Evolutionary conservation across 2,888 invertebrate genomes (phyloP).

Genomic region (Bhutanitis thaidina): DNA sequence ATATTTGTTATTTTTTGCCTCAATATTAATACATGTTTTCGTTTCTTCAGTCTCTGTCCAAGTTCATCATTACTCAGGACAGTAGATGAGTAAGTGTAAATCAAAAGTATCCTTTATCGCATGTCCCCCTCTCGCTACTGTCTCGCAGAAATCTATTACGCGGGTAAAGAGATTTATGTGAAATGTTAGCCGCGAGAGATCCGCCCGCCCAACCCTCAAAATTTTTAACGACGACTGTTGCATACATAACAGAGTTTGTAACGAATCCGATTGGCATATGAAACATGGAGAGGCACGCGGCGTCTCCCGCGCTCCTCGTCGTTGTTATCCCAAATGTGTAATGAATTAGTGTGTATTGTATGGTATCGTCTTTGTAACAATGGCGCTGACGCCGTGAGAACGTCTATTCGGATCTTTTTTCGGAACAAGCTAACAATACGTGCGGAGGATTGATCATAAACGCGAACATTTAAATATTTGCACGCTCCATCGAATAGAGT

Average conservation of each 20-base stretch:
- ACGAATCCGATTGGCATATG: constrained; percentile 12
- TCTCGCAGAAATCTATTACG: constrained; percentile 13
- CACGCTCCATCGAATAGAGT: too few relatives aligned
- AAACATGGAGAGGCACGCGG: constrained; percentile 12
- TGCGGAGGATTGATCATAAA: too few relatives aligned
- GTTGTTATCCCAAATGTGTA: constrained; percentile 11
- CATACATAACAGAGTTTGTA: background rate
- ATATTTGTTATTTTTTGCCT: background rate
- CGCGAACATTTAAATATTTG: too few relatives aligned
- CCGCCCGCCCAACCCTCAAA: constrained; percentile 18
- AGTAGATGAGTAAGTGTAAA: constrained; percentile 31
- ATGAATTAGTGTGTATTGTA: constrained; percentile 10
- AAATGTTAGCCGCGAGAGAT: constrained; percentile 15
- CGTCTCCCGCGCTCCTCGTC: constrained; percentile 11
- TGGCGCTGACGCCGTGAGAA: too few relatives aligned
- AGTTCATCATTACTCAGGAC: constrained; percentile 31
- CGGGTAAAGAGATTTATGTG: constrained; percentile 10
- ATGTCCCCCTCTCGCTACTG: constrained; percentile 19
- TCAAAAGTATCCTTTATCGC: constrained; percentile 26
- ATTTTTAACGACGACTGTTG: background rate
- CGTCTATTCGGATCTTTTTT: constrained; percentile 4
- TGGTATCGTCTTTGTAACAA: too few relatives aligned
- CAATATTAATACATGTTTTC: constrained; percentile 30
- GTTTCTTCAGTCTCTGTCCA: constrained; percentile 33
- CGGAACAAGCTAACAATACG: too few relatives aligned